These are phyloP conservation scores for Phylloscopus trochilus DNA, from an alignment of 2,113 vertebrate species.

Conservation along the genomic window DNA sequence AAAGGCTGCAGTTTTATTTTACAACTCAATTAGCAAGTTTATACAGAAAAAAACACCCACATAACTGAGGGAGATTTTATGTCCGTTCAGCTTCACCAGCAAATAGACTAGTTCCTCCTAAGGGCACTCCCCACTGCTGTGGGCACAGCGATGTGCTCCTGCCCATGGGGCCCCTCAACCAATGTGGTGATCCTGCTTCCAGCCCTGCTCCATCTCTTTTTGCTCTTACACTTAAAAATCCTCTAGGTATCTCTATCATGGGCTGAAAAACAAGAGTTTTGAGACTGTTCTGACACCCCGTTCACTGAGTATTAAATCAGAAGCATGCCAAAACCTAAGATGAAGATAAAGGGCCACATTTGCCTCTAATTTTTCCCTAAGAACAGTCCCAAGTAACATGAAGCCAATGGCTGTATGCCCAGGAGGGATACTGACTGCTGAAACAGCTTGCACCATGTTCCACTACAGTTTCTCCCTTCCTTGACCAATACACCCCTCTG, in stretches of 20 bases:
- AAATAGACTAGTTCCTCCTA: not conserved
- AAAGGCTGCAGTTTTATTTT: slow-evolving; percentile 60
- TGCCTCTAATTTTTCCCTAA: not conserved
- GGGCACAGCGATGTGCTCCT: not conserved
- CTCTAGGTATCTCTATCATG: not conserved
- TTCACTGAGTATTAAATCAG: not conserved
- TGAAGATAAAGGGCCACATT: not conserved
- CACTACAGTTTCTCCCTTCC: not conserved
- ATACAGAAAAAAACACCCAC: slow-evolving; percentile 31
- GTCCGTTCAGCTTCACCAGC: not conserved
- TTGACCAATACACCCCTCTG: not conserved
- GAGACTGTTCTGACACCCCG: not conserved
- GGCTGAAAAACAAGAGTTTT: not conserved
- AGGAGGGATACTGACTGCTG: not conserved
- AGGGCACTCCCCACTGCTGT: not conserved
- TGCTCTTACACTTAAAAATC: not conserved
- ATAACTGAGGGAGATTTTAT: slow-evolving; percentile 16
- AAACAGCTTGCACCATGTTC: not conserved
- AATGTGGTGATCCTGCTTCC: not conserved
- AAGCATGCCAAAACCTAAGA: not conserved
- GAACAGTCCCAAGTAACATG: not conserved
- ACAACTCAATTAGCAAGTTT: slow-evolving; percentile 67
- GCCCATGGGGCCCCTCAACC: not conserved
- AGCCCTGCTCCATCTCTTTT: not conserved
- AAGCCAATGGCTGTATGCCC: not conserved